phyloP scores from a whole-genome alignment of 2,888 invertebrate species.

The Chironomus riparius region DNA sequence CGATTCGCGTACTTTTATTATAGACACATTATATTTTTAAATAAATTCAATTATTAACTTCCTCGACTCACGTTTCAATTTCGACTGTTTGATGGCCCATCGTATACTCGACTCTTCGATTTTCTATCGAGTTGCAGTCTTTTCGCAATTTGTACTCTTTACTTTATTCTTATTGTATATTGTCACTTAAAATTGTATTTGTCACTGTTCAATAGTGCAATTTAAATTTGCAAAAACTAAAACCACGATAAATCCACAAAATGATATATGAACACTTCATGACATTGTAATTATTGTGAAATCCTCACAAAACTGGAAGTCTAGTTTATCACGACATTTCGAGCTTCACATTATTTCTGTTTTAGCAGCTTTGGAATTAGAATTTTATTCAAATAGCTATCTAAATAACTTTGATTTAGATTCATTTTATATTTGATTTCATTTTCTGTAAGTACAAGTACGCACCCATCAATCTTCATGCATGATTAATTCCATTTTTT shows the following conservation, averaged over 20 bases:
- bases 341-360: no score
- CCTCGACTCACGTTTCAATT: conserved; percentile 26
- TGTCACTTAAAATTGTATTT: neutral
- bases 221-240: neutral
- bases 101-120: conserved; percentile 9
- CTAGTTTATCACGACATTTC: neutral
- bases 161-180: neutral
- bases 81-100: conserved; percentile 27
- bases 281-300: neutral
- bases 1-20: no score
- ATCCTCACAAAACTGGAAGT: neutral
- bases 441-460: neutral
- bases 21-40: neutral
- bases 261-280: no score
- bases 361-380: no score
- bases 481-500: conserved; percentile 20
- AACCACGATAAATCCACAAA: no score
- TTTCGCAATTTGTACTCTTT: conserved; percentile 6
- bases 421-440: neutral
- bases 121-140: conserved; percentile 22
- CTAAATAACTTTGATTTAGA: no score
- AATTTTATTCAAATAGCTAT: no score
- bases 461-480: conserved; percentile 24
- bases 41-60: conserved; percentile 3
- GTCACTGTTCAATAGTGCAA: conserved; percentile 8